Evolutionary conservation across 1,140 invertebrate genomes (phyloP), one percentile per base, ranked within the genome.

Genomic region (Scylla paramamosain): DNA sequence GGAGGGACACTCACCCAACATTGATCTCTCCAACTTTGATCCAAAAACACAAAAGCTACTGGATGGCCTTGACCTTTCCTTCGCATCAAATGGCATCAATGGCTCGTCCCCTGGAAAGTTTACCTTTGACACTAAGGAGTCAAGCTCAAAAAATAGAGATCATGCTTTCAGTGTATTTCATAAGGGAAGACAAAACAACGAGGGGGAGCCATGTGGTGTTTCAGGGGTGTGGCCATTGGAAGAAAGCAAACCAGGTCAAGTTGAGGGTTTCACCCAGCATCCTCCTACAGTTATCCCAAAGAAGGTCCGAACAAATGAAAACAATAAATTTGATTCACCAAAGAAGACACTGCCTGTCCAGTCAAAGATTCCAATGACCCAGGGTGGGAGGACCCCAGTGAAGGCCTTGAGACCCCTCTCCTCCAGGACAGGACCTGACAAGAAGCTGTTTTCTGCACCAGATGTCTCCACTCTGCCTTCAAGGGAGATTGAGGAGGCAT

Each of bases 51-150:
- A 77, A 28, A 91, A 92, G 52, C 82, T 95, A 1, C 89, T 94
- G n/a, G 94, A 94, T 67, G 94, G 94, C 25, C 94, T 94, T 29
- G 94, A 94, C 77, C 91, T 95, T 28, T 95, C 94, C 52, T 25
- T 88, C 28, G 82, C 86, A 87, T 94, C 82, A 25, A 59, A 45
- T n/a, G 86, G 86, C 7, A 82, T 90, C 14, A 94, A 48, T 87
- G 45, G 28, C 28, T 39, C 48, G 0, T 87, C 90, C 25, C 45
- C 94, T 20, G 48, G 45, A 10, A 87, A 32, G 20, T 32, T n/a
- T 28, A 48, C 7, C 4, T 28, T 25, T 82, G 48, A 91, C 4
- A 94, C 29, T 29, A 52, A 46, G 25, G 91, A 52, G 59, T 77
- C 29, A 32, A 28, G 52, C n/a, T 39, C 20, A 7, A 45, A 67